phyloP scores from a whole-genome alignment of 2,888 invertebrate species.

The Oscheius sp. region DNA sequence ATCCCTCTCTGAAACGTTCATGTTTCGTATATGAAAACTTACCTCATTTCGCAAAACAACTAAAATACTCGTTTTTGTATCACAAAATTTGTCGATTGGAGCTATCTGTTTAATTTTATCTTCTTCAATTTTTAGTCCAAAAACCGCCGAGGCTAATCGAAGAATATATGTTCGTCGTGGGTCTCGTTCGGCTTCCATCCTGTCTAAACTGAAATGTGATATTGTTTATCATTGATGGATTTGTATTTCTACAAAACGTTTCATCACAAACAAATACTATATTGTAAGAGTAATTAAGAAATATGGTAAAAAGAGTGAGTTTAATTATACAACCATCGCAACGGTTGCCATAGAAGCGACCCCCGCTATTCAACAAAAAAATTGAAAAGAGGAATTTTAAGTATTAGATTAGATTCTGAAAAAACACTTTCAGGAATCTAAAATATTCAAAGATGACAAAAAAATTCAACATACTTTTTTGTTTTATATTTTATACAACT shows the following conservation, averaged over 20 bases:
- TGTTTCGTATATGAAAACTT: neutral
- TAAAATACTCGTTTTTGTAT: constrained; percentile 56
- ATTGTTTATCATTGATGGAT: neutral
- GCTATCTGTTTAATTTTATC: constrained; percentile 63
- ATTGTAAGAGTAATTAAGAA: too few species aligned
- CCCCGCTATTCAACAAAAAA: neutral
- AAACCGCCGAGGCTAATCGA: constrained; percentile 45
- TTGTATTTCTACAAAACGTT: too few species aligned
- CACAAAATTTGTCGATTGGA: constrained; percentile 61
- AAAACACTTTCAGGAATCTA: too few species aligned
- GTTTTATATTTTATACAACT: neutral
- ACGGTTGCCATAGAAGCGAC: constrained; percentile 24
- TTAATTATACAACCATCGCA: constrained; percentile 25
- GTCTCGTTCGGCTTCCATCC: constrained; percentile 30
- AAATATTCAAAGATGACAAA: too few species aligned
- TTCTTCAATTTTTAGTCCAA: constrained; percentile 49
- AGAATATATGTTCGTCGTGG: constrained; percentile 39
- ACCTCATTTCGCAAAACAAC: constrained; percentile 61
- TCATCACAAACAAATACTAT: too few species aligned
- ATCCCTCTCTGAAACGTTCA: constrained; percentile 50
- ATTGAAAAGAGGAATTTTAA: neutral
- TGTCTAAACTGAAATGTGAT: constrained; percentile 9
- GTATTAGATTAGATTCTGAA: too few species aligned
- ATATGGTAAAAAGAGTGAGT: too few species aligned
- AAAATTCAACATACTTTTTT: neutral